These are phyloP conservation scores for Leistus spinibarbis DNA, from an alignment of 2,888 invertebrate species.

Conservation along the genomic window DNA sequence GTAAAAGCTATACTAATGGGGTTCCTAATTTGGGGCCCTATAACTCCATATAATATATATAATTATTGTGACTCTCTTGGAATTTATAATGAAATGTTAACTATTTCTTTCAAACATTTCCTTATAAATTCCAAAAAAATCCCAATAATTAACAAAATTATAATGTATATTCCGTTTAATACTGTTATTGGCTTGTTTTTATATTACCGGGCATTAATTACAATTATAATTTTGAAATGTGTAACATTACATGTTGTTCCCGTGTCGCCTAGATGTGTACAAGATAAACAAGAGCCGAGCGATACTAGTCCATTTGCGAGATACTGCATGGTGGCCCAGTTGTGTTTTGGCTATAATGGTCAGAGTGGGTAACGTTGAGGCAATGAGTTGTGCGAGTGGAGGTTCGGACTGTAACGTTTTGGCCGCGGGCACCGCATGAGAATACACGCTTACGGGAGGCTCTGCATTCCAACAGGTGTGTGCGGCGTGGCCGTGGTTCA, in stretches of 20 bases:
- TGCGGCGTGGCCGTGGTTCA: background rate
- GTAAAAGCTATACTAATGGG: too few species aligned
- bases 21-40: too few species aligned
- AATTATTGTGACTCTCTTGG: too few species aligned
- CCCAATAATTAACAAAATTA: too few species aligned
- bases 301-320: slow-evolving; percentile 29
- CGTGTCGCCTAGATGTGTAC: background rate
- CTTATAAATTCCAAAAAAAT: too few species aligned
- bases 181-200: too few species aligned
- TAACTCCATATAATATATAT: too few species aligned
- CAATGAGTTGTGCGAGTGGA: background rate
- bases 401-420: slow-evolving; percentile 31
- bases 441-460: slow-evolving; percentile 24
- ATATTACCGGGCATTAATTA: too few species aligned
- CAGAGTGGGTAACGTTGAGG: background rate
- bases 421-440: slow-evolving; percentile 24
- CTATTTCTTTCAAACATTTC: too few species aligned
- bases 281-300: background rate
- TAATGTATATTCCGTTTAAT: too few species aligned
- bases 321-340: slow-evolving; percentile 11
- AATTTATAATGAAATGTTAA: too few species aligned
- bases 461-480: slow-evolving; percentile 39
- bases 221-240: too few species aligned
- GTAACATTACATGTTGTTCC: background rate
- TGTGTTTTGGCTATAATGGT: background rate